Conservation (phyloP, 2,888 invertebrate species). For the Atethmia centrago region DNA sequence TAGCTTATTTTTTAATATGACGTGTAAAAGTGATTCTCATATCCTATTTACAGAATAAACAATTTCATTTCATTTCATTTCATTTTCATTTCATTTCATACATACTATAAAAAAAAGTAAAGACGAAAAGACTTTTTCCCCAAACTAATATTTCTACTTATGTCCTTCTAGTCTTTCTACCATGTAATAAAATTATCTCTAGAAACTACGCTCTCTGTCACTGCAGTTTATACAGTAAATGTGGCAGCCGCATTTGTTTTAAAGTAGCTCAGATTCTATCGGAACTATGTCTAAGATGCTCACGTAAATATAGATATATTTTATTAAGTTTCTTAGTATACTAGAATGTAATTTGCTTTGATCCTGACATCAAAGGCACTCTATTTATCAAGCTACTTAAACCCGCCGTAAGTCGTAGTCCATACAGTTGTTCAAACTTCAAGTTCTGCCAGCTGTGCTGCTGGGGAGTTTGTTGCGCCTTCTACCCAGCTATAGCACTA, state of each 20-base stretch:
- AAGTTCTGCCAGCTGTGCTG: not conserved
- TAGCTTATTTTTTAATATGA: too few relatives aligned
- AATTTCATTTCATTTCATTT: too few relatives aligned
- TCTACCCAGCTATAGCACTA: not conserved
- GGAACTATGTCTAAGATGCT: not conserved
- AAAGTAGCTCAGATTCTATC: not conserved
- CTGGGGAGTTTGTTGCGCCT: not conserved
- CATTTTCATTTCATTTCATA: too few relatives aligned
- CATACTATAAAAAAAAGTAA: too few relatives aligned
- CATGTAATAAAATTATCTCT: not conserved
- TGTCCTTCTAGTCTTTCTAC: not conserved
- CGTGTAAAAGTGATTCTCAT: too few relatives aligned
- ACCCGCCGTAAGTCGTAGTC: too few relatives aligned
- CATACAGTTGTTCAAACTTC: not conserved
- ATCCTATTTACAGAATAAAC: too few relatives aligned
- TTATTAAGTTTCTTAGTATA: not conserved
- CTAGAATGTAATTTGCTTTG: not conserved
- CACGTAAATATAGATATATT: not conserved
- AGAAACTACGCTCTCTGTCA: not conserved
- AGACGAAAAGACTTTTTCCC: too few relatives aligned
- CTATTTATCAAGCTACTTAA: not conserved
- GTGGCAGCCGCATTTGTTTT: not conserved
- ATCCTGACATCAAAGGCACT: too few relatives aligned
- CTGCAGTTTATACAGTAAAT: not conserved
- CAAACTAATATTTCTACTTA: too few relatives aligned